Evolutionary conservation across 2,888 invertebrate species (phyloP).

Genomic region (Lycia hirtaria): DNA sequence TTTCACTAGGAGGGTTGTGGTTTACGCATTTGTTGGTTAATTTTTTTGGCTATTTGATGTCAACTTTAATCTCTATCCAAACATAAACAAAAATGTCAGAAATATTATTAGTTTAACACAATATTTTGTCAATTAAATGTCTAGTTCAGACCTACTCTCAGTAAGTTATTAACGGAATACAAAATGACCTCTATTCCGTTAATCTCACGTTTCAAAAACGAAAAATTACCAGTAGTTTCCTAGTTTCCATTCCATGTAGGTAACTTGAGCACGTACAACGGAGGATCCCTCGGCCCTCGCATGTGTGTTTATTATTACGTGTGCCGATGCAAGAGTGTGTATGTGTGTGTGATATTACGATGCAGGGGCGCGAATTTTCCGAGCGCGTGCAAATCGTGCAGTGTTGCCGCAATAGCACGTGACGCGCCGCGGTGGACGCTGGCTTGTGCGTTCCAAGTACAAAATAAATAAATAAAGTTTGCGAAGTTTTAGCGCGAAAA

Average conservation of each 20-base stretch:
- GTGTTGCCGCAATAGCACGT: conserved; percentile 77
- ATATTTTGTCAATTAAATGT: too few relatives aligned
- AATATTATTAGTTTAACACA: too few relatives aligned
- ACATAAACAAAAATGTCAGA: too few relatives aligned
- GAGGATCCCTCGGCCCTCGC: neutral
- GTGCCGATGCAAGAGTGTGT: neutral
- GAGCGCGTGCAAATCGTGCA: conserved; percentile 57
- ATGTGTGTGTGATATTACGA: conserved; percentile 48
- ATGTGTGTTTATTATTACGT: neutral
- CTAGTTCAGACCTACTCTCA: too few relatives aligned
- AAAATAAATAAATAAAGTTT: conserved; percentile 40
- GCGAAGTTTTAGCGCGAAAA: conserved; percentile 17
- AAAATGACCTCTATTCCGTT: too few relatives aligned
- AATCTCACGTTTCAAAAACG: neutral
- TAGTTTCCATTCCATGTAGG: neutral
- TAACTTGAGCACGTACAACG: too few relatives aligned
- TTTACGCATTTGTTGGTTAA: too few relatives aligned
- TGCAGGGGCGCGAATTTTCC: conserved; percentile 61
- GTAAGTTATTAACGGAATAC: too few relatives aligned
- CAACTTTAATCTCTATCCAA: too few relatives aligned
- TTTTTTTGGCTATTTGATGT: too few relatives aligned
- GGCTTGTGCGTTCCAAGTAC: conserved; percentile 69
- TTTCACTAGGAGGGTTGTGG: too few relatives aligned
- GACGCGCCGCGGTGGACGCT: conserved; percentile 77
- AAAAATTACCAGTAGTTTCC: neutral